Base-by-base conservation (phyloP, 2,113 vertebrate species). In the Gopherus flavomarginatus region DNA sequence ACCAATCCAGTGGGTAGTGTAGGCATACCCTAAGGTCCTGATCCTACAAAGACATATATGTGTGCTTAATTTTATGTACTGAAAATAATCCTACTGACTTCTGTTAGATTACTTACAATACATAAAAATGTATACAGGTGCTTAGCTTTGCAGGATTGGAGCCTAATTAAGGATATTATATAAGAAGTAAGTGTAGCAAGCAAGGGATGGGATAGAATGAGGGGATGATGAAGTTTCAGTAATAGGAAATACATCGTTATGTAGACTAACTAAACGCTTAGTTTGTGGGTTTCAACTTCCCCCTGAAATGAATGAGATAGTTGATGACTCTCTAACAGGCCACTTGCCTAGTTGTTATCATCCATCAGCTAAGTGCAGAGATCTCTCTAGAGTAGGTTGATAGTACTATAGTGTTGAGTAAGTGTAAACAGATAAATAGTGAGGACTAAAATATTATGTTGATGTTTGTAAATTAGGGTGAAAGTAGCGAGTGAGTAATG, bases 71-170 rank as follows among this genome's bases (percentile, higher is more conserved):
- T 96, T 96, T 91, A 90, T 92, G 83, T 88, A 21, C 19, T 3
- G 8, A 12, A 14, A 72, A 83, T 27, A 92, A 79, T 91, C 26
- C 53, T 83, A 88, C 87, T 88, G 91, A 90, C 91, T 96, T 96
- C 10, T 29, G 38, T 85, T 91, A 62, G 65, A 85, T 88, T 94
- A 38, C 75, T 92, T 94, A 84, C 65, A 38, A 72, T 72, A 94
- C 86, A 94, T 92, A 91, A 78, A 62, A 88, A 92, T 57, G 90
- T 81, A 81, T n/a, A 85, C 49, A 94, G 81, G 62, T 78, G 14
- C 83, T 90, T 85, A 38, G 44, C 94, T 95, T 69, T 85, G 75
- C 94, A 27, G 90, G n/a, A 90, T 79, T 84, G 53, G 11, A 75
- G 75, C n/a, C 80, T 29, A 78, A 50, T 84, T 52, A 27, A 69